These are phyloP conservation scores for Lepilemur ruficaudatus DNA, from an alignment of 2,797 vertebrate species.

Conservation along the genomic window DNA sequence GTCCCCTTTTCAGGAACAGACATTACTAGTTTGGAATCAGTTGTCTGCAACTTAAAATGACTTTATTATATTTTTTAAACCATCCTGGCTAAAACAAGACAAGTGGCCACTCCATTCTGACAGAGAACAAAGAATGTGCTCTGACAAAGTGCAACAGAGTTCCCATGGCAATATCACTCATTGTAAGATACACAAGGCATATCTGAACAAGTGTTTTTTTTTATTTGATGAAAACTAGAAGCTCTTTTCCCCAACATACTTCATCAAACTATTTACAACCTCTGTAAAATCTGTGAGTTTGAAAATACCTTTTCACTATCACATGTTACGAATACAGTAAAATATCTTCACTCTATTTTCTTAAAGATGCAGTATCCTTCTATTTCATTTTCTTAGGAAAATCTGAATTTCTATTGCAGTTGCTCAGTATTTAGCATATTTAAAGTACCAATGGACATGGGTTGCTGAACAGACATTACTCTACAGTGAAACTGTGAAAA, in stretches of 20 bases:
- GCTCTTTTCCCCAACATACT: constrained; percentile 85
- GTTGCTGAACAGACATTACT: constrained; percentile 64
- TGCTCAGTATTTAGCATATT: constrained; percentile 76
- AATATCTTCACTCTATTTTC: constrained; percentile 87
- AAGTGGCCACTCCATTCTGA: constrained; percentile 71
- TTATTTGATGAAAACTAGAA: constrained; percentile 89
- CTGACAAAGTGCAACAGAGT: constrained; percentile 67
- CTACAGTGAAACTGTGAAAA: constrained; percentile 81
- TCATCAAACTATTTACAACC: constrained; percentile 92
- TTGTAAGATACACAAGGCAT: constrained; percentile 78
- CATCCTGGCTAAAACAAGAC: constrained; percentile 71
- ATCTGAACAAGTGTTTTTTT: constrained; percentile 76
- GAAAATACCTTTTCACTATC: constrained; percentile 92
- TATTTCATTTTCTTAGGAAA: constrained; percentile 79
- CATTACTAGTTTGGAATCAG: constrained; percentile 62
- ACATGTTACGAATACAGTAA: constrained; percentile 91
- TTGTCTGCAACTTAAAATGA: constrained; percentile 56
- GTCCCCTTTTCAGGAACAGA: constrained; percentile 63
- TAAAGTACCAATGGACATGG: constrained; percentile 75
- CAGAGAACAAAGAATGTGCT: constrained; percentile 46
- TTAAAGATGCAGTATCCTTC: constrained; percentile 92
- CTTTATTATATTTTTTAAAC: constrained; percentile 40
- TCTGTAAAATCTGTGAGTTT: constrained; percentile 89
- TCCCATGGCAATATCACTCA: constrained; percentile 33
- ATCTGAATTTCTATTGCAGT: constrained; percentile 69